These are phyloP conservation scores for Calyptommatus sinebrachiatus DNA, from an alignment of 2,113 vertebrate genomes.

Conservation along the genomic window DNA sequence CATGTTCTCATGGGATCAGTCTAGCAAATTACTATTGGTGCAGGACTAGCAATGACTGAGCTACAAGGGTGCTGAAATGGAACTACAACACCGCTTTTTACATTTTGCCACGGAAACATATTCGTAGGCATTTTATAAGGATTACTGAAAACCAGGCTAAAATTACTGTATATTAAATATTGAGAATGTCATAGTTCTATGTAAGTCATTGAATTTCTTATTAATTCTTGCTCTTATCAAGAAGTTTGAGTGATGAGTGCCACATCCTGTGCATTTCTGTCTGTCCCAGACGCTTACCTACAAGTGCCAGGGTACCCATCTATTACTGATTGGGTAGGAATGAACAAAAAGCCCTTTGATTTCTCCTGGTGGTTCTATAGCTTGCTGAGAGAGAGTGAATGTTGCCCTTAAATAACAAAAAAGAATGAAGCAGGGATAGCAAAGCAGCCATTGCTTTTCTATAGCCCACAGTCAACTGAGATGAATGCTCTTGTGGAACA, in stretches of 20 bases:
- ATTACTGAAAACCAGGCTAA: constrained; percentile 20
- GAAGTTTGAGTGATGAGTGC: neutral
- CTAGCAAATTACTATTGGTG: neutral
- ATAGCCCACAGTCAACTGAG: neutral
- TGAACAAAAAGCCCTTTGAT: neutral
- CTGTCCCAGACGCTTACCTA: neutral
- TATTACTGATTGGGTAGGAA: neutral
- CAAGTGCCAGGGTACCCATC: neutral
- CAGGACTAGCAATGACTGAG: neutral
- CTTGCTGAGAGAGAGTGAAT: neutral
- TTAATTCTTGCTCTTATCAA: neutral
- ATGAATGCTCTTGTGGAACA: neutral
- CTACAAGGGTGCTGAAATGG: neutral
- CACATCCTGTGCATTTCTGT: neutral
- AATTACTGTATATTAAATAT: constrained; percentile 21
- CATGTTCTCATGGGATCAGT: neutral
- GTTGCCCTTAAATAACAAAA: neutral
- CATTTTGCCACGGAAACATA: neutral
- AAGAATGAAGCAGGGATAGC: neutral
- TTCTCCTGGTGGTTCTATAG: neutral
- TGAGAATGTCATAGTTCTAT: neutral
- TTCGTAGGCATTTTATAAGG: neutral
- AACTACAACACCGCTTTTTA: neutral
- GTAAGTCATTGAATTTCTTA: neutral
- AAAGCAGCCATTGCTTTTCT: neutral